Evolutionary conservation across 2,797 vertebrate genomes (phyloP).

Genomic region (Steatocranus sp.): DNA sequence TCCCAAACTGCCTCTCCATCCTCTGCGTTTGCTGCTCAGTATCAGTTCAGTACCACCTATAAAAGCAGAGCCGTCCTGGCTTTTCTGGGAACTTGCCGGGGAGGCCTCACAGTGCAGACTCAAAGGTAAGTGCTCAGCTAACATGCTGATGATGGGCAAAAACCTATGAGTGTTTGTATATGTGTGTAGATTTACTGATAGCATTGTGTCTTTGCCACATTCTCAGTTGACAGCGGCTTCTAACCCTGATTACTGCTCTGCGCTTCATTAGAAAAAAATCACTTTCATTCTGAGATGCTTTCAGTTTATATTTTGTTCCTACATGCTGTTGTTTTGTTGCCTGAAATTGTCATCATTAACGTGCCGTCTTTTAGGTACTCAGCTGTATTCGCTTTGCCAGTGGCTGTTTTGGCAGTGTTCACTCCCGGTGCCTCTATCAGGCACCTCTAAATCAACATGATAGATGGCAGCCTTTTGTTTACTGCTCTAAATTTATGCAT

Average conservation of each 20-base stretch:
- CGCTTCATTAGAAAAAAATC: neutral
- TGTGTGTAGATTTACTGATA: neutral
- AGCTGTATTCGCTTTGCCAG: neutral
- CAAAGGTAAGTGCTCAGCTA: slow-evolving; percentile 20
- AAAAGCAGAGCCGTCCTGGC: slow-evolving; percentile 45
- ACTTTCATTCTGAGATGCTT: neutral
- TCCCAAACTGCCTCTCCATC: slow-evolving; percentile 68
- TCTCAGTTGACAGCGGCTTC: neutral
- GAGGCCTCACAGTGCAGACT: slow-evolving; percentile 14
- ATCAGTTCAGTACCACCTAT: slow-evolving; percentile 41
- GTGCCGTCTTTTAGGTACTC: neutral
- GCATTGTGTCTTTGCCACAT: neutral
- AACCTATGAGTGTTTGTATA: neutral
- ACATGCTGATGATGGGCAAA: slow-evolving; percentile 22
- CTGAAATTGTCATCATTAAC: neutral
- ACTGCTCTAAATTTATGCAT: slow-evolving; percentile 46
- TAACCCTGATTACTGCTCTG: neutral
- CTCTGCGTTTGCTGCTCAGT: slow-evolving; percentile 48
- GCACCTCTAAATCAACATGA: slow-evolving; percentile 14
- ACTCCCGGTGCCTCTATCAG: neutral
- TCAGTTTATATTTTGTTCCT: neutral
- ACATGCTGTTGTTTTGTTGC: neutral
- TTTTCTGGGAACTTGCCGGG: slow-evolving; percentile 23
- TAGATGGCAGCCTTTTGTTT: slow-evolving; percentile 41
- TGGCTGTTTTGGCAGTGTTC: slow-evolving; percentile 16